A percentile compares a stretch with the other conserved stretches of the same genome.
Evolutionary conservation across 2,888 invertebrate species (phyloP).

Genomic region (Phanerotoma sp.): DNA sequence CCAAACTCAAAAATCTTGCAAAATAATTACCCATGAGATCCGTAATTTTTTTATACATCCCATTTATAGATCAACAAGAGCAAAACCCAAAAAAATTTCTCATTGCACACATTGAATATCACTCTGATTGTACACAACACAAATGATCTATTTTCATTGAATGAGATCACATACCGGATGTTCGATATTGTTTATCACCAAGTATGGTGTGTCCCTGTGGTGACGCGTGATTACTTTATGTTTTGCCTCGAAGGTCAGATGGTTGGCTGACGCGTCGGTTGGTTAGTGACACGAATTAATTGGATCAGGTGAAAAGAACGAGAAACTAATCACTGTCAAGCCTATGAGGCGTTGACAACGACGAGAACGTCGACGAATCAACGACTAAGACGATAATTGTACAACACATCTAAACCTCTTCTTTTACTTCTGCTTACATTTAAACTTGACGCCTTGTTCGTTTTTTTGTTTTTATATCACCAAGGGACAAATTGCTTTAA

Average conservation of each 20-base stretch:
- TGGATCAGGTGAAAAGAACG: background rate
- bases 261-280: slow-evolving; percentile 8
- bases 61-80: no score
- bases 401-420: slow-evolving; percentile 12
- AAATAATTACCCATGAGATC: no score
- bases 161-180: slow-evolving; percentile 19
- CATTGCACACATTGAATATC: no score
- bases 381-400: no score
- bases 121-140: background rate
- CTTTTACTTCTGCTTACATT: slow-evolving; percentile 10
- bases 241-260: slow-evolving; percentile 21
- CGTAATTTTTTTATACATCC: background rate
- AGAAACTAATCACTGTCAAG: slow-evolving; percentile 9
- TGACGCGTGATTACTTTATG: slow-evolving; percentile 12
- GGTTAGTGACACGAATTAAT: slow-evolving; percentile 4
- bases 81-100: no score
- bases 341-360: background rate
- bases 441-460: background rate
- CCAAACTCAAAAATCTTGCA: no score
- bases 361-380: background rate
- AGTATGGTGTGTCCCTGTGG: slow-evolving; percentile 1
- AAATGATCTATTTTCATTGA: slow-evolving; percentile 12
- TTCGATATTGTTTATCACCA: slow-evolving; percentile 20
- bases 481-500: slow-evolving; percentile 15
- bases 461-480: background rate